Evolutionary conservation across 2,888 invertebrate genomes (phyloP), one percentile per base, ranked within the genome.

Genomic region (Xestia sexstrigata): DNA sequence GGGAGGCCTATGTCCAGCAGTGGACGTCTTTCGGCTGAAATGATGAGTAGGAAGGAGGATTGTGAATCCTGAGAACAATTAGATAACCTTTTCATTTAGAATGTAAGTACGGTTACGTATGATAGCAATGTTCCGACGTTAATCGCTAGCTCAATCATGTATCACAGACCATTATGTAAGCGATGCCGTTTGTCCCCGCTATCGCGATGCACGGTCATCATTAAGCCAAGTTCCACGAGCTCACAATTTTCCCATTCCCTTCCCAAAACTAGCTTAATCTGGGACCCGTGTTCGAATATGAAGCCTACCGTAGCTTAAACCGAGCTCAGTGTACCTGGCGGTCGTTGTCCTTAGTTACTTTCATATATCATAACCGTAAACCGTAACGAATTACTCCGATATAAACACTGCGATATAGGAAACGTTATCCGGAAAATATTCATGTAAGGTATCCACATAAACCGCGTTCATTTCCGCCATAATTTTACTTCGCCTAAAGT

Each of bases 401-500:
- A 82, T 73, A 81, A 83, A 82, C 85, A 78, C 70, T 75, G 55
- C 68, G 74, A 63, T 70, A 83, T 72, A 82, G 82, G 82, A 76
- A 76, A 83, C 65, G 77, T 68, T 85, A 79, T 70, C 76, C 76
- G 79, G 80, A 81, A 76, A 81, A 87, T 78, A 78, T 73, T 74
- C 79, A 67, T 78, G 87, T 85, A 75, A 87, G 86, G 86, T 84
- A 84, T 76, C 72, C 81, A 81, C 88, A 85, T 72, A 70, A 82
- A 77, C 71, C 75, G 49, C 79, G 69, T 76, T 88, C 82, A 85
- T 82, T 88, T 83, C 77, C 74, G 88, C 88, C 89, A 90, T 90
- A 89, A 91, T 91, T 90, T 88, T 85, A 90, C 91, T 93, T 88
- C 83, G 82, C 81, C 86, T 84, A 90, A 92, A 93, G 90, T 92